phyloP scores from a whole-genome alignment of 2,797 vertebrate species.

The Caiman crocodilus region DNA sequence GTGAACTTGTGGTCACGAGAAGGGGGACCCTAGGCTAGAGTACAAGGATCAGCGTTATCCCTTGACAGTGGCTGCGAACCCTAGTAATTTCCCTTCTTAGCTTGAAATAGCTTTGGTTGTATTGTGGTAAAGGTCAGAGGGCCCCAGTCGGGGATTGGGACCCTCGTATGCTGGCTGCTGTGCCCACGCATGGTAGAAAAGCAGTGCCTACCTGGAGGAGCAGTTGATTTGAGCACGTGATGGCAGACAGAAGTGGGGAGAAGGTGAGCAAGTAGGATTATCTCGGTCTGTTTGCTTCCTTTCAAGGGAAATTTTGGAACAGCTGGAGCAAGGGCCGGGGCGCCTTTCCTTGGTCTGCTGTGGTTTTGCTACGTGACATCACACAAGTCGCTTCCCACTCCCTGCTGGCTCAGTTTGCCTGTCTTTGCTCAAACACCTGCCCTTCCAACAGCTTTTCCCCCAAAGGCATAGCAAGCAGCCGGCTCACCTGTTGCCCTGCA shows the following conservation, averaged over 20 bases:
- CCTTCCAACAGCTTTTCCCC: neutral
- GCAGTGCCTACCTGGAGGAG: neutral
- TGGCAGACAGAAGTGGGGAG: accelerated
- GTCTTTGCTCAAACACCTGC: neutral
- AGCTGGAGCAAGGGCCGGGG: neutral
- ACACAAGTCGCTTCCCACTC: too few species aligned
- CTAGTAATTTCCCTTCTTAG: neutral
- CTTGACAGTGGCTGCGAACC: neutral
- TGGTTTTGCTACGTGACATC: neutral
- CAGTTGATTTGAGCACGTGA: accelerated
- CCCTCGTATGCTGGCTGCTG: neutral
- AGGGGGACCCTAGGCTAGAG: accelerated
- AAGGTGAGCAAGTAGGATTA: neutral
- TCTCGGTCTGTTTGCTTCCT: too few species aligned
- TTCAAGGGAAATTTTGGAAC: neutral
- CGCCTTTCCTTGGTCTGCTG: neutral
- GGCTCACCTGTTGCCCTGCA: neutral
- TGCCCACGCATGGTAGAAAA: neutral
- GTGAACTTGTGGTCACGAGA: accelerated
- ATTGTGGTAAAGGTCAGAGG: neutral
- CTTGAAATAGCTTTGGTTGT: neutral
- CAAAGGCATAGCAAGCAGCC: neutral
- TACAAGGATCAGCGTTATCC: neutral
- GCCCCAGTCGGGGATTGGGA: neutral
- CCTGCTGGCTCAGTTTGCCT: neutral